Conservation (phyloP, 2,113 vertebrate genomes). For the Myrmecophaga tridactyla region DNA sequence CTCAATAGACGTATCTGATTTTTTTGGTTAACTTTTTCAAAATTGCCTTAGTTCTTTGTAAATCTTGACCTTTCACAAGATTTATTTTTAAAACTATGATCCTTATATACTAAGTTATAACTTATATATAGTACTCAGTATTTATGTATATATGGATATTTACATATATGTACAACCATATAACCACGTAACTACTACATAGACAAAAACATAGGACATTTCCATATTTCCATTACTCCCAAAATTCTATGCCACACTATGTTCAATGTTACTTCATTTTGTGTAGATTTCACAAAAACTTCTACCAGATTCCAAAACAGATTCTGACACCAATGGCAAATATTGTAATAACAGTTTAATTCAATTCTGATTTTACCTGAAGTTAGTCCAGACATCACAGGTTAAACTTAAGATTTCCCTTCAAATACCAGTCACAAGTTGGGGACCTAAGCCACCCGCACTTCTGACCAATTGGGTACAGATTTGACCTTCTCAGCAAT, state of each 20-base stretch:
- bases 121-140: not conserved
- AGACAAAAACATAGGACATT: not conserved
- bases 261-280: not conserved
- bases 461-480: no score
- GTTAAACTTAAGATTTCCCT: no score
- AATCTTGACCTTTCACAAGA: not conserved
- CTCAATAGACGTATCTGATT: not conserved
- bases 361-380: no score
- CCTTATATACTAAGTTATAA: not conserved
- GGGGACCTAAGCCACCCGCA: no score
- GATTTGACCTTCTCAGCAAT: no score
- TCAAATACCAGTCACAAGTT: no score
- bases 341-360: no score
- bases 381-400: no score
- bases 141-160: no score
- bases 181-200: not conserved
- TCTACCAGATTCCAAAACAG: no score
- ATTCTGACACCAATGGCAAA: no score
- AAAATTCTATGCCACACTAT: not conserved
- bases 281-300: no score
- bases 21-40: not conserved
- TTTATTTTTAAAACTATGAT: not conserved
- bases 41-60: not conserved
- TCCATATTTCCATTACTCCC: not conserved
- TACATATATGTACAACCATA: not conserved